These are phyloP conservation scores for Eufriesea mexicana DNA, from an alignment of 1,140 invertebrate genomes.

Conservation along the genomic window DNA sequence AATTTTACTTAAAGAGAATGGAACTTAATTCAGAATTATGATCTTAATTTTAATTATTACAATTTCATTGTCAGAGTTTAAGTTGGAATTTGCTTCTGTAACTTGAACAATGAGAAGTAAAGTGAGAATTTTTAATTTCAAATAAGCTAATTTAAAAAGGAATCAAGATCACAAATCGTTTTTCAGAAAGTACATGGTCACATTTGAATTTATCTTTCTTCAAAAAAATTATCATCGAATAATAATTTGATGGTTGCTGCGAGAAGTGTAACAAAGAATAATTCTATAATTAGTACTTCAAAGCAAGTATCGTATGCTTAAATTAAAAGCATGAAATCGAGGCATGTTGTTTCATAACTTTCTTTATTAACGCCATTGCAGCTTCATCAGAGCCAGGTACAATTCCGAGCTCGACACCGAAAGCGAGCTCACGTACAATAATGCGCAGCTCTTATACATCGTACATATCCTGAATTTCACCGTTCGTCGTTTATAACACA, in stretches of 20 bases:
- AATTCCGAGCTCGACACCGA: slow-evolving; percentile 75
- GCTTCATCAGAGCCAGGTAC: slow-evolving; percentile 77
- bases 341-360: slow-evolving; percentile 51
- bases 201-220: background rate
- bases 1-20: too few species aligned
- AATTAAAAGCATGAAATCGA: background rate
- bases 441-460: slow-evolving; percentile 55
- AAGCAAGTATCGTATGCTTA: background rate
- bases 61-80: too few species aligned
- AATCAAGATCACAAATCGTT: too few species aligned
- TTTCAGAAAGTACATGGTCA: too few species aligned
- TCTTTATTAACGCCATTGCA: slow-evolving; percentile 76
- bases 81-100: too few species aligned
- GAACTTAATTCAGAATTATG: too few species aligned
- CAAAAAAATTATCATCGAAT: background rate
- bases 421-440: slow-evolving; percentile 72
- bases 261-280: background rate
- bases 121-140: too few species aligned
- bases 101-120: too few species aligned
- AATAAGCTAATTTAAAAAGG: too few species aligned
- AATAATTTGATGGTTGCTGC: background rate
- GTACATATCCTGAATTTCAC: slow-evolving; percentile 38
- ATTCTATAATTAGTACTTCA: background rate
- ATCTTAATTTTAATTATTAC: too few species aligned
- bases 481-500: slow-evolving; percentile 31